These are phyloP conservation scores for Rhamphomyia laevipes DNA, from an alignment of 2,888 invertebrate genomes.

Conservation along the genomic window DNA sequence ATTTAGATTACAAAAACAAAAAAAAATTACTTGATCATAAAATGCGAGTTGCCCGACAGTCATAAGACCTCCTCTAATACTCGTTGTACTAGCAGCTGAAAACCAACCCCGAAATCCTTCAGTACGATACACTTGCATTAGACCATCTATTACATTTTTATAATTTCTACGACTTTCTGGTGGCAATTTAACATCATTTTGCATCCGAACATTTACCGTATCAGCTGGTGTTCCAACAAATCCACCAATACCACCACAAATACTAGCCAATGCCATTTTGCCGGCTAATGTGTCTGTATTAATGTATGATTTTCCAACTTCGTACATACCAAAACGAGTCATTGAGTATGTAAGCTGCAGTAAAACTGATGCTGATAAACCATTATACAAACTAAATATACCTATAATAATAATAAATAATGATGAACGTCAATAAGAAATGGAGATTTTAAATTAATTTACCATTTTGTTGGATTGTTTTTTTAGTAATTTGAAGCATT, in stretches of 20 bases:
- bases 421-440: no score
- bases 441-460: no score
- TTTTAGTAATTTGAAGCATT: conserved; percentile 54
- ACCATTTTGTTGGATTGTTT: conserved; percentile 75
- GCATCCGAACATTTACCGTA: conserved; percentile 97
- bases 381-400: conserved; percentile 83
- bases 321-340: conserved; percentile 65
- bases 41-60: conserved; percentile 96
- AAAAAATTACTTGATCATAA: conserved; percentile 75
- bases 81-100: conserved; percentile 84
- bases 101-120: conserved; percentile 77
- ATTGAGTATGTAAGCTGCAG: conserved; percentile 93
- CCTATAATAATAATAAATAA: conserved; percentile 38
- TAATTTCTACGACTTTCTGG: conserved; percentile 81
- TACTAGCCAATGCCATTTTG: conserved; percentile 58
- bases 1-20: conserved; percentile 43
- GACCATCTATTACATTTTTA: conserved; percentile 88
- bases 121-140: conserved; percentile 63
- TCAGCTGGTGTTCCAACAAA: conserved; percentile 94
- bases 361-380: conserved; percentile 85
- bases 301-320: conserved; percentile 57
- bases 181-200: conserved; percentile 93
- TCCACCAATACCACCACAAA: conserved; percentile 81
- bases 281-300: conserved; percentile 40
- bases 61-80: conserved; percentile 82